Evolutionary conservation across 2,113 vertebrate species (phyloP), one percentile per base, ranked within the genome.

Genomic region (Salvelinus sp.): DNA sequence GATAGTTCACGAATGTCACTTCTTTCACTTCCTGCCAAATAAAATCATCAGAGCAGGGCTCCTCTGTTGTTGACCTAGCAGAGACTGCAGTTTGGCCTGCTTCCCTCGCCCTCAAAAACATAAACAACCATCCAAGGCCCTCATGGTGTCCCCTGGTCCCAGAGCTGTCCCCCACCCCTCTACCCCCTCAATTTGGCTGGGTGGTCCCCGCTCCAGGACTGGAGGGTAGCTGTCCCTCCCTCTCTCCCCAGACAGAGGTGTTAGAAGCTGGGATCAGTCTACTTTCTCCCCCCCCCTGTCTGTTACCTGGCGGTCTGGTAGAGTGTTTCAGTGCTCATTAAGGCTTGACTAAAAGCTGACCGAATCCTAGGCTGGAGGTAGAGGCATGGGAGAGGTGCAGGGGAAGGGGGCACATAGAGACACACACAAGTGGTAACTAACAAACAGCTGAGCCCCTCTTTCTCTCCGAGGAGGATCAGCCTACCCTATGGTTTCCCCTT

Each of bases 371-470:
- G 18, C 14, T 30, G 13, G 73, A 76, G 79, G 69, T 68, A 33
- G 70, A 73, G 23, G 23, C 9, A 2, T 3, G 22, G 69, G 60
- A 83, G 77, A 71, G 67, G 25, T 13, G 65, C 70, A 74, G 58
- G 75, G 82, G 82, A 3, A 1, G 72, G 74, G 77, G 70, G 84
- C 67, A 76, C 82, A 80, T 76, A 76, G 66, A 76, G 23, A 28
- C 28, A 73, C 72, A 89, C 84, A 85, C 79, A 76, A 44, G 54
- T 85, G 38, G 13, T 14, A 57, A 47, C 6, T 82, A 48, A 72
- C 72, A 69, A 81, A 88, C 91, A 93, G 88, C 90, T 93, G 92
- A 90, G 87, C 79, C 87, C n/a, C 71, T 62, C 69, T 38, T 73
- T 82, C 81, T 79, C 74, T 89, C 82, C 77, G 80, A 85, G 74